phyloP scores from a whole-genome alignment of 2,888 invertebrate genomes.

The Hemicrepidius hirtus region DNA sequence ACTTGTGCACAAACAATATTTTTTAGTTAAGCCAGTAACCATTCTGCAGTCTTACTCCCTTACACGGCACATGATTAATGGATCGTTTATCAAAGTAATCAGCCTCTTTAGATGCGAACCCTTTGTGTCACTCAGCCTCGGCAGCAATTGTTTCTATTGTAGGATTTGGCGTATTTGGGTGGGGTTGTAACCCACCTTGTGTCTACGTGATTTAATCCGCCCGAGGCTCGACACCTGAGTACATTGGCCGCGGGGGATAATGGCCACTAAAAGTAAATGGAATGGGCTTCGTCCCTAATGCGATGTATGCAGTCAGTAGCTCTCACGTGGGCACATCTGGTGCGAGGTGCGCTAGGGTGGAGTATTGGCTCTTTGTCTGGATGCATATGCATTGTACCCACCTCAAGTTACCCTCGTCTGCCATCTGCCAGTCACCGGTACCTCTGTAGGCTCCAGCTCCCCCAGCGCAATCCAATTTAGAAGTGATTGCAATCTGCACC shows the following conservation, averaged over 20 bases:
- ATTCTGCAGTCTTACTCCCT: slow-evolving; percentile 34
- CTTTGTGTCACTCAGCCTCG: slow-evolving; percentile 61
- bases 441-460: slow-evolving; percentile 60
- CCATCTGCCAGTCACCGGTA: slow-evolving; percentile 72
- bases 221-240: slow-evolving; percentile 72
- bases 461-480: slow-evolving; percentile 71
- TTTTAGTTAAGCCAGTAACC: slow-evolving; percentile 28
- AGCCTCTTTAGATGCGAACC: slow-evolving; percentile 65
- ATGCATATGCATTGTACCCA: slow-evolving; percentile 71
- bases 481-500: slow-evolving; percentile 71
- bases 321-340: slow-evolving; percentile 71
- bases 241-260: slow-evolving; percentile 71
- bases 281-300: slow-evolving; percentile 66
- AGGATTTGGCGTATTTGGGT: slow-evolving; percentile 53
- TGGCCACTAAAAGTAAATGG: slow-evolving; percentile 71
- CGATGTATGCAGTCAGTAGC: slow-evolving; percentile 59
- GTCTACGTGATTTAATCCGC: slow-evolving; percentile 71
- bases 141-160: slow-evolving; percentile 67
- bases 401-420: slow-evolving; percentile 72
- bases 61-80: slow-evolving; percentile 66
- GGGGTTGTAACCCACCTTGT: slow-evolving; percentile 47
- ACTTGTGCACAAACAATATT: slow-evolving; percentile 22
- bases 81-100: slow-evolving; percentile 71
- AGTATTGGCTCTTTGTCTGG: slow-evolving; percentile 68
- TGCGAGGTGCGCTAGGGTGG: slow-evolving; percentile 61